phyloP scores from a whole-genome alignment of 2,797 vertebrate species.

The Anableps anableps region DNA sequence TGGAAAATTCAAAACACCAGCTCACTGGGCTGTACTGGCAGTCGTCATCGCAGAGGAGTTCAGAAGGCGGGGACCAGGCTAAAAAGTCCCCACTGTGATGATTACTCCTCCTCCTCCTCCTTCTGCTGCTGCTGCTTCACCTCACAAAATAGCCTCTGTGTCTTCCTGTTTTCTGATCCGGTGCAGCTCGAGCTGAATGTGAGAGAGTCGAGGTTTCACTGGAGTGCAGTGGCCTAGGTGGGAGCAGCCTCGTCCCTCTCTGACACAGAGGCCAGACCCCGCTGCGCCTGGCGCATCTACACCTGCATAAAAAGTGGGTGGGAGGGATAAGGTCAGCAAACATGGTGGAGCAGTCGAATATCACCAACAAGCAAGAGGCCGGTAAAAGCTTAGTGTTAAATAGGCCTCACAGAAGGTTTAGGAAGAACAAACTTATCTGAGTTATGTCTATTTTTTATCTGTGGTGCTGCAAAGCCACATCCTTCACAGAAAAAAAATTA shows the following conservation, averaged over 20 bases:
- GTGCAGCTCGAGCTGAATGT: slow-evolving; percentile 8
- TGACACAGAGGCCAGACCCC: slow-evolving; percentile 71
- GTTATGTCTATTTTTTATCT: slow-evolving; percentile 20
- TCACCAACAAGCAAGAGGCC: slow-evolving; percentile 26
- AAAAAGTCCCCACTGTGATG: slow-evolving; percentile 44
- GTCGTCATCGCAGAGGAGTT: slow-evolving; percentile 83
- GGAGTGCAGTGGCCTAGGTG: slow-evolving; percentile 64
- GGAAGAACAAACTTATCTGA: background rate
- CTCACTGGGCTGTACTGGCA: slow-evolving; percentile 85
- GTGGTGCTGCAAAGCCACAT: slow-evolving; percentile 23
- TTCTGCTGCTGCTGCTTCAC: slow-evolving; percentile 46
- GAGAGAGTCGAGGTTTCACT: slow-evolving; percentile 57
- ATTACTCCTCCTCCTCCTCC: slow-evolving; percentile 40
- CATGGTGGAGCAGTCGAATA: slow-evolving; percentile 43
- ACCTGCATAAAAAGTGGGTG: slow-evolving; percentile 65
- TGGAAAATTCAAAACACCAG: slow-evolving; percentile 91
- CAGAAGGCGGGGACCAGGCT: slow-evolving; percentile 56
- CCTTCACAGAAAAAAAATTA: slow-evolving; percentile 20
- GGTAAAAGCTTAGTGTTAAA: slow-evolving; percentile 11
- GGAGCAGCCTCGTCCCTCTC: slow-evolving; percentile 74
- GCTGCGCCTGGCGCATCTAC: slow-evolving; percentile 77
- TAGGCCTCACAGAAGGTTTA: slow-evolving; percentile 8
- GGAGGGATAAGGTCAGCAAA: slow-evolving; percentile 42
- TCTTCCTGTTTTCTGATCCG: slow-evolving; percentile 26
- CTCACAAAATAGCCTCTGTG: slow-evolving; percentile 47